Conservation (phyloP, 2,797 vertebrate genomes). For the Amblyraja radiata region DNA sequence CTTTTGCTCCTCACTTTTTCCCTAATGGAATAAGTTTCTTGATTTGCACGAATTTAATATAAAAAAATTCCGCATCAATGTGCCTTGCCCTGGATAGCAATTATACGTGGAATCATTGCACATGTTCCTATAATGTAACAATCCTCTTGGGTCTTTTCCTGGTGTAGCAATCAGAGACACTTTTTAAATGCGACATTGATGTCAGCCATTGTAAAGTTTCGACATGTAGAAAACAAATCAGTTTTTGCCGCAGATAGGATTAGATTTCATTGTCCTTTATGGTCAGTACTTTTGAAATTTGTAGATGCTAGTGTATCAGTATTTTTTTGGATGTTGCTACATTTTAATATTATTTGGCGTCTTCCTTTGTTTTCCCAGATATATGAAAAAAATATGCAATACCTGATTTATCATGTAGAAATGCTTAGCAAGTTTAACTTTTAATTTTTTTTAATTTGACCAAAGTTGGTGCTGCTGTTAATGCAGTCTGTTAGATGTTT, state of each 20-base stretch:
- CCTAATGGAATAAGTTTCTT: conserved; percentile 59
- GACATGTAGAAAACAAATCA: conserved; percentile 61
- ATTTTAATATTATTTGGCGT: conserved; percentile 75
- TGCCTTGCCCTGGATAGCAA: conserved; percentile 92
- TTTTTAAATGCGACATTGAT: conserved; percentile 71
- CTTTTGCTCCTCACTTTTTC: conserved; percentile 70
- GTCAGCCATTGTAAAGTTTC: conserved; percentile 66
- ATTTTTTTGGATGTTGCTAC: conserved; percentile 76
- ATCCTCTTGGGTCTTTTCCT: conserved; percentile 59
- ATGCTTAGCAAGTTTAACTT: conserved; percentile 66
- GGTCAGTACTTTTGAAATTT: conserved; percentile 62
- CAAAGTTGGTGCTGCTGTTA: conserved; percentile 82
- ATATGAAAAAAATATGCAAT: conserved; percentile 90
- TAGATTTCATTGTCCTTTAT: conserved; percentile 65
- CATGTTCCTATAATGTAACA: conserved; percentile 69
- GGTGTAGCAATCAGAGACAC: conserved; percentile 73
- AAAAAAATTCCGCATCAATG: conserved; percentile 86
- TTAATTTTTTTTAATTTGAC: conserved; percentile 64
- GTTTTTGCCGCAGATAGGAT: conserved; percentile 62
- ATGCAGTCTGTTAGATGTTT: conserved; percentile 68
- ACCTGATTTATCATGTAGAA: conserved; percentile 83
- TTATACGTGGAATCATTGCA: conserved; percentile 82
- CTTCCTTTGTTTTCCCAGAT: conserved; percentile 73
- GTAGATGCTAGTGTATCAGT: conserved; percentile 70
- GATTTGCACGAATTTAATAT: conserved; percentile 74